phyloP scores from a whole-genome alignment of 2,113 vertebrate genomes.

The Phalacrocorax carbo region DNA sequence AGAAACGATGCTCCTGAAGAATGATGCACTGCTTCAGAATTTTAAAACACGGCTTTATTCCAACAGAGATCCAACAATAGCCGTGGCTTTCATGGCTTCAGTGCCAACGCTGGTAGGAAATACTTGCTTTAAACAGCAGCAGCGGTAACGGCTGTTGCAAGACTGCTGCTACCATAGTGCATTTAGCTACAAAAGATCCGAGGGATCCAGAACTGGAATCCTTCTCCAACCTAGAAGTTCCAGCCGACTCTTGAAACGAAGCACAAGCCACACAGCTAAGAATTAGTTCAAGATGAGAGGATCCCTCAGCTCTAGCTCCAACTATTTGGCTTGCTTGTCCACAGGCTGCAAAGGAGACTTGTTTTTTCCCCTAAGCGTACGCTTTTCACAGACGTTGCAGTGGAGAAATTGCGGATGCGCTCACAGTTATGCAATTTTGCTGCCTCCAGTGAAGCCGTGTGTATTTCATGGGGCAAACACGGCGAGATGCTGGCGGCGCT shows the following conservation, averaged over 20 bases:
- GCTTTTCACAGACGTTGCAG: not conserved
- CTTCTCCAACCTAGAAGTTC: not conserved
- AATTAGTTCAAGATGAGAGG: not conserved
- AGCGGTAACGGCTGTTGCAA: not conserved
- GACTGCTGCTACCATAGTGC: not conserved
- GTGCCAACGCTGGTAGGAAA: not conserved
- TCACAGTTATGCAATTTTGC: not conserved
- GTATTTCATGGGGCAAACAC: not conserved
- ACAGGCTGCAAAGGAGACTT: not conserved
- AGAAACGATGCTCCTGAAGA: not conserved
- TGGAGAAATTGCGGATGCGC: not conserved
- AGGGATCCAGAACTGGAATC: not conserved
- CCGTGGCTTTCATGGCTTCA: not conserved
- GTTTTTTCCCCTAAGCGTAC: not conserved
- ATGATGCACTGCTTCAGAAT: not conserved
- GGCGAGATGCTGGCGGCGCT: not conserved
- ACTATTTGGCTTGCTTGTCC: not conserved
- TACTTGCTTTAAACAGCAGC: not conserved
- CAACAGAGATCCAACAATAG: not conserved
- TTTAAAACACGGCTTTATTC: not conserved
- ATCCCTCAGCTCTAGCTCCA: not conserved
- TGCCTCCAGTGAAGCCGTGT: not conserved
- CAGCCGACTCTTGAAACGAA: not conserved
- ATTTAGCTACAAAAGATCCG: not conserved
- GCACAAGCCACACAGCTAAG: not conserved